Conservation (phyloP, 2,113 vertebrate genomes). For the Thalassarche chlororhynchos region DNA sequence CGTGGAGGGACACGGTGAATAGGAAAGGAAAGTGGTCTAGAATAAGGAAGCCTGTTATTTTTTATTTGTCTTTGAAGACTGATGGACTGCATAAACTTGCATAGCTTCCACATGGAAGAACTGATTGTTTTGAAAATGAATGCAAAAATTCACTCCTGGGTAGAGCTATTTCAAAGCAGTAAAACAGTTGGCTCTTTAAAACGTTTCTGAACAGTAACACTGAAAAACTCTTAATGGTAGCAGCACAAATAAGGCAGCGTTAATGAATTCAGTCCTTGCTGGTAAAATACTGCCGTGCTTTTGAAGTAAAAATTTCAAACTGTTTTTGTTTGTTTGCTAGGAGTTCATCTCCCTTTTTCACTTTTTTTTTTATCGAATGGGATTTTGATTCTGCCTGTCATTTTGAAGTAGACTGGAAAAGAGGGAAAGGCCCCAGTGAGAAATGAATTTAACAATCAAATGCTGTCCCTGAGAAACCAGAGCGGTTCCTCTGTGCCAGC, state of each 20-base stretch:
- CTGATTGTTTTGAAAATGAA: neutral
- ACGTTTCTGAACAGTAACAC: neutral
- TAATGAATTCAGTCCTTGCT: constrained; percentile 37
- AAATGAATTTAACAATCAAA: constrained; percentile 23
- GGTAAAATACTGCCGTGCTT: constrained; percentile 4
- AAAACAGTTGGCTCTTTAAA: neutral
- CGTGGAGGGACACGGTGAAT: neutral
- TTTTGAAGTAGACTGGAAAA: neutral
- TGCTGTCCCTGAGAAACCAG: neutral
- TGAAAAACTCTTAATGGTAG: neutral
- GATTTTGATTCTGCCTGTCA: neutral
- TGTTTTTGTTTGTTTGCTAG: constrained; percentile 3
- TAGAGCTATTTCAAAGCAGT: constrained; percentile 24
- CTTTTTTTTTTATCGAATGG: neutral
- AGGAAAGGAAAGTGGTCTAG: neutral
- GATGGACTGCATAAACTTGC: neutral
- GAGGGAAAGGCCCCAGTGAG: neutral
- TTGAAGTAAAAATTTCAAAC: constrained; percentile 43
- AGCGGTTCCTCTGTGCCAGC: neutral
- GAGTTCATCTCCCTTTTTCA: neutral
- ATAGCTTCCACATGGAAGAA: neutral
- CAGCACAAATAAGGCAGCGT: neutral
- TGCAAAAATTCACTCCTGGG: neutral
- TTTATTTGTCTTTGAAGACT: neutral
- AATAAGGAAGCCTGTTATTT: neutral